Base-by-base conservation (phyloP, 2,888 invertebrate genomes). In the Scaptodrosophila latifasciaeformis region DNA sequence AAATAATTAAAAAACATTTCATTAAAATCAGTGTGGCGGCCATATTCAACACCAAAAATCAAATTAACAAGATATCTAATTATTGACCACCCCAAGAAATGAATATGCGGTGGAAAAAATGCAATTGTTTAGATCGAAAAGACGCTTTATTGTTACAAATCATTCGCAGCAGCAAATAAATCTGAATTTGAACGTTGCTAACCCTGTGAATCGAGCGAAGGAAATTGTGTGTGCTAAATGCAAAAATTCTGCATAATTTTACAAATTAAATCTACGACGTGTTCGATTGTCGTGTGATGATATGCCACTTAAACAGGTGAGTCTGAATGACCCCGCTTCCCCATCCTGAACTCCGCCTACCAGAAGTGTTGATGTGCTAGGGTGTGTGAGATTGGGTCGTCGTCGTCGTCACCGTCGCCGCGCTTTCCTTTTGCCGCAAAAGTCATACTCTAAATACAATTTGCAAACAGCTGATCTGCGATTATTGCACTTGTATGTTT, bases 231-330 rank as follows among this genome's bases (percentile, higher is more conserved):
- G 49, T 56, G 49, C 60, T 78, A 74, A 74, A 78, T 81, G 74
- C 78, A 59, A 67, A 62, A 68, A 63, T 71, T 70, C 58, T 70
- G 65, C 63, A 65, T 59, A 57, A 55, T 60, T 76, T 71, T 70
- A 63, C 63, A 61, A 80, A 78, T 82, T 82, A 81, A 81, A 79
- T 69, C 71, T 82, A 74, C 80, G 83, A 79, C 69, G 78, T 77
- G 78, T 82, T 74, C 82, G 81, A 80, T 82, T 79, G 81, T 80
- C 82, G 83, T 83, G 83, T 83, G 82, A 83, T 83, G 83, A 83
- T 84, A 83, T 83, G 83, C 84, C 82, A 84, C 80, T 83, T 83
- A 83, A 83, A 83, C 84, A 83, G 83, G 83, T 83, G 75, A 83
- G 82, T 72, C 35, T 29, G 13, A 44, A 37, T 18, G 7, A 34